Evolutionary conservation across 1,140 invertebrate genomes (phyloP).

Genomic region (Procambarus clarkii): DNA sequence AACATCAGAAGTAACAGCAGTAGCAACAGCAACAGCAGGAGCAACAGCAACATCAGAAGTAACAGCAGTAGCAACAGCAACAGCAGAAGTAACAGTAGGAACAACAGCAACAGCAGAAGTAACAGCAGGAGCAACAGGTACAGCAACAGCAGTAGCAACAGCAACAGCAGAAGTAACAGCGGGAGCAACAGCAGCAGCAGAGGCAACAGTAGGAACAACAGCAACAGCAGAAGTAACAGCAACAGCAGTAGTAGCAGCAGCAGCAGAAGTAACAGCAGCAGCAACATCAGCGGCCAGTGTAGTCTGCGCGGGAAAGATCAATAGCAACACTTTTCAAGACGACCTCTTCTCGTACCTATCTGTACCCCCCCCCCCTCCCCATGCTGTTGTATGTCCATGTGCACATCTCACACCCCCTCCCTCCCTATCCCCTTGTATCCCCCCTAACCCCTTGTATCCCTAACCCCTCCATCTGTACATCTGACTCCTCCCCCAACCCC

Average conservation of each 20-base stretch:
- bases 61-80: too few species aligned
- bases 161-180: background rate
- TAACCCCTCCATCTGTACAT: too few species aligned
- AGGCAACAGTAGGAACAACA: constrained; percentile 9
- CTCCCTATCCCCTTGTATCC: background rate
- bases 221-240: constrained; percentile 15
- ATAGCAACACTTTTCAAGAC: constrained; percentile 57
- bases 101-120: background rate
- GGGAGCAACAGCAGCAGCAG: constrained; percentile 11
- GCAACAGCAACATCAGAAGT: too few species aligned
- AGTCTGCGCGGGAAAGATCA: constrained; percentile 32
- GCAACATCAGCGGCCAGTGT: background rate
- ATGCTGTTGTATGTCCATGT: too few species aligned
- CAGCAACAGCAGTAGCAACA: background rate
- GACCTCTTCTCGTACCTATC: constrained; percentile 24
- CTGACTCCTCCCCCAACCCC: too few species aligned
- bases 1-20: too few species aligned
- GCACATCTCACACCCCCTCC: too few species aligned
- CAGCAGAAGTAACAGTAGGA: too few species aligned
- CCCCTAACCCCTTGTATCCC: too few species aligned
- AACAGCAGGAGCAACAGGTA: background rate
- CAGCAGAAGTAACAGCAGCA: constrained; percentile 4
- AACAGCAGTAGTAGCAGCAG: background rate
- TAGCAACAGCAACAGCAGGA: too few species aligned
- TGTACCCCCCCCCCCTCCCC: too few species aligned